Base-by-base conservation (phyloP, 2,113 vertebrate genomes). In the Heteronetta atricapilla region DNA sequence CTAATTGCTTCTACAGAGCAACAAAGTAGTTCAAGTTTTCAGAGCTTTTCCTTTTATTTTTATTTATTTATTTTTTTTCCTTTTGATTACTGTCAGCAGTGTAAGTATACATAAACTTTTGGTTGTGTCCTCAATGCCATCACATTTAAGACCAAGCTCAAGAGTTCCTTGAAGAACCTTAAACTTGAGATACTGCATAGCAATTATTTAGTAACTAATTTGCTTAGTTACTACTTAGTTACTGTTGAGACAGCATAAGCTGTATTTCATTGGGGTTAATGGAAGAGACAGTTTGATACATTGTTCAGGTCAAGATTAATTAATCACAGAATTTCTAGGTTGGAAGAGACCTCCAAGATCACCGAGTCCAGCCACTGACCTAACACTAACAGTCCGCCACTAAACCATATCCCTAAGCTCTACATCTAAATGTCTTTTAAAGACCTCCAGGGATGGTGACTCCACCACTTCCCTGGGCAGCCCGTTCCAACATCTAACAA, bases 261-360 rank as follows among this genome's bases (percentile, higher is more conserved):
- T 95, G 50, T 22, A 72, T 90, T 96, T 97, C 90, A 89, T 97
- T 96, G 96, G 44, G 13, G 28, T 94, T 83, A 96, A 92, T 87
- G 62, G 52, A 97, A 96, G 22, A 97, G 93, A 93, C 48, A 96
- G 63, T 92, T 96, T 96, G 93, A 92, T 96, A 78, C 66, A 72
- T 29, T n/a, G 58, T 94, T 97, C 56, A 95, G 81, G 82, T 96
- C 53, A 97, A 96, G 97, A 94, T 96, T 94, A 96, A 96, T n/a
- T n/a, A n/a, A n/a, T n/a, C n/a, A n/a, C n/a, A n/a, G n/a, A n/a
- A n/a, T n/a, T n/a, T n/a, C n/a, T n/a, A n/a, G n/a, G n/a, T n/a
- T n/a, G n/a, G n/a, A n/a, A n/a, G n/a, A n/a, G n/a, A n/a, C n/a
- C n/a, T n/a, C n/a, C n/a, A n/a, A n/a, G n/a, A n/a, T n/a, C n/a